Conservation (phyloP, 2,113 vertebrate genomes). For the Camarhynchus parvulus region DNA sequence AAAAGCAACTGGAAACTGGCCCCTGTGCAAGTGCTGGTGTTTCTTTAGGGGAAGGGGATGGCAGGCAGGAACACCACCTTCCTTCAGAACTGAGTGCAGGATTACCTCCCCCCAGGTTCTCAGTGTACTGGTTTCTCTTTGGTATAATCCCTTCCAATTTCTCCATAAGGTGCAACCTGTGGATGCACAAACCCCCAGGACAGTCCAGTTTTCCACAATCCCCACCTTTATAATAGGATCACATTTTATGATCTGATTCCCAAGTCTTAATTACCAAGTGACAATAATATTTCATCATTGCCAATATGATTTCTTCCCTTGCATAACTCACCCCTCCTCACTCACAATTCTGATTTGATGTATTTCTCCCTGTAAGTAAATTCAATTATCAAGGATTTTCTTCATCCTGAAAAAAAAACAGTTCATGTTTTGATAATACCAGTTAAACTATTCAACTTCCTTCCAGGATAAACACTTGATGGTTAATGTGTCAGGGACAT, state of each 20-base stretch:
- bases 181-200: neutral
- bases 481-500: conserved; percentile 2
- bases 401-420: neutral
- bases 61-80: neutral
- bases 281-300: neutral
- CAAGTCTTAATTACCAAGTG: neutral
- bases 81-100: neutral
- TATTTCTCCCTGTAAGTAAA: neutral
- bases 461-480: neutral
- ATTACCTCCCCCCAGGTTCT: neutral
- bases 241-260: neutral
- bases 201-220: neutral
- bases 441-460: neutral
- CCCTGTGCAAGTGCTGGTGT: neutral
- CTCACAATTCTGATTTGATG: neutral
- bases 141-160: neutral
- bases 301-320: neutral
- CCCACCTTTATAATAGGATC: neutral
- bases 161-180: neutral
- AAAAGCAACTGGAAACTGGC: neutral
- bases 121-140: neutral
- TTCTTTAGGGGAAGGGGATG: neutral
- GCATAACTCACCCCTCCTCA: neutral
- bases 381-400: neutral
- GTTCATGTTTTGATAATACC: neutral